phyloP scores from a whole-genome alignment of 1,140 invertebrate species.

The Meloidogyne chitwoodi region DNA sequence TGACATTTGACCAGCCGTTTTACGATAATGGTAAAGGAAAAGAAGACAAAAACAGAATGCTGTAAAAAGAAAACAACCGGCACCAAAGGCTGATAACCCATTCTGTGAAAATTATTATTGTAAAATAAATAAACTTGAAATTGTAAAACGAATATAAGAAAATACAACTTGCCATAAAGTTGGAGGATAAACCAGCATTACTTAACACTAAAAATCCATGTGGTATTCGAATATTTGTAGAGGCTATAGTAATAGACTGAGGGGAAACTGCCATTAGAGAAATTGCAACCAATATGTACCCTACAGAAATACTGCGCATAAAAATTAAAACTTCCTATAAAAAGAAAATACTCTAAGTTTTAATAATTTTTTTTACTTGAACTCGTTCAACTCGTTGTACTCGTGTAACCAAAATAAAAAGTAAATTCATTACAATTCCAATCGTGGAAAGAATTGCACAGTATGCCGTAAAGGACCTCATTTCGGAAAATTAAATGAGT shows the following conservation, averaged over 20 bases:
- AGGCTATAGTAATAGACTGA: conserved; percentile 9
- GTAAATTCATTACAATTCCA: conserved; percentile 13
- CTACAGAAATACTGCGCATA: conserved; percentile 15
- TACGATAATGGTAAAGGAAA: conserved; percentile 12
- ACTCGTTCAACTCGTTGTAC: conserved; percentile 13
- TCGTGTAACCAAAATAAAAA: conserved; percentile 14
- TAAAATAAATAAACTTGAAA: neutral
- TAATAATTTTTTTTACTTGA: neutral
- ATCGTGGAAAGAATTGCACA: conserved; percentile 3
- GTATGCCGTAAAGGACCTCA: conserved; percentile 7
- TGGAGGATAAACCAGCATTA: conserved; percentile 11
- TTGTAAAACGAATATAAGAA: too few species aligned
- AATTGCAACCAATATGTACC: conserved; percentile 12
- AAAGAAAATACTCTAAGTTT: neutral
- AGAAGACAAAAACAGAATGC: conserved; percentile 10
- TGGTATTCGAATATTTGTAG: conserved; percentile 11
- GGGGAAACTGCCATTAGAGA: conserved; percentile 17
- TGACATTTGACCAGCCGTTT: conserved; percentile 17
- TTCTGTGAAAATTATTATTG: neutral
- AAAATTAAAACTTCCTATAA: conserved; percentile 11
- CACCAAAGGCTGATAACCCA: conserved; percentile 6
- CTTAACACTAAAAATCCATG: conserved; percentile 11
- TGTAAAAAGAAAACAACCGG: conserved; percentile 15
- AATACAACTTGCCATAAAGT: conserved; percentile 11
- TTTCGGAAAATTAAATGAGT: neutral